Base-by-base conservation (phyloP, 2,888 invertebrate genomes). In the Dicycla oo region DNA sequence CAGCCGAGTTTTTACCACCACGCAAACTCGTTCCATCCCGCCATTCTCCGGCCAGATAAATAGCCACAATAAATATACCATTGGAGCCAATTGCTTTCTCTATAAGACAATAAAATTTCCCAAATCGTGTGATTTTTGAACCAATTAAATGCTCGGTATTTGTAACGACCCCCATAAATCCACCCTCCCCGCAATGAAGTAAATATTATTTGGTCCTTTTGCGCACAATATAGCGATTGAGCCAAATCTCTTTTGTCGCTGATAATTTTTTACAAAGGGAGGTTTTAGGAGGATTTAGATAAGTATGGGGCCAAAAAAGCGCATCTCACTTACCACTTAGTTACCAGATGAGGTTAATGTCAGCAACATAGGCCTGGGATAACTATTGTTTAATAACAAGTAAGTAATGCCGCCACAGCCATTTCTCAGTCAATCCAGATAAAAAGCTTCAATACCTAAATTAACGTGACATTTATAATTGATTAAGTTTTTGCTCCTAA, bases 1-100 rank as follows among this genome's bases (percentile, higher is more conserved):
- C 92, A 91, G 89, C 89, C 92, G 83, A 91, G 92, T 95, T 95
- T 95, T 95, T 95, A 93, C 92, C 91, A 88, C 71, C 80, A 82
- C 83, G 81, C 89, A 91, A 94, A 94, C 95, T 91, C 91, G 94
- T 93, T 93, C 90, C 90, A 83, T 88, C 84, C 87, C 86, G 90
- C 88, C 91, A 90, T 91, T 90, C 90, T 88, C 86, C 84, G 84
- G 83, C 87, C 91, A 90, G 90, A 91, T 90, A 89, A 91, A 93
- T 90, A 90, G 89, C 91, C 87, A 91, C 91, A 91, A 91, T 93
- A 93, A 93, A 94, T 91, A 91, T 90, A 91, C 89, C 88, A 89
- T 88, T 86, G 87, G 85, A 84, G 84, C 86, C 90, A 88, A 89
- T 89, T 89, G 91, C 91, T 92, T 92, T 92, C 91, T 89, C 89